Evolutionary conservation across 64 coral and sea anemone species (phyloP).

Genomic region (Catalaphyllia jardinei): DNA sequence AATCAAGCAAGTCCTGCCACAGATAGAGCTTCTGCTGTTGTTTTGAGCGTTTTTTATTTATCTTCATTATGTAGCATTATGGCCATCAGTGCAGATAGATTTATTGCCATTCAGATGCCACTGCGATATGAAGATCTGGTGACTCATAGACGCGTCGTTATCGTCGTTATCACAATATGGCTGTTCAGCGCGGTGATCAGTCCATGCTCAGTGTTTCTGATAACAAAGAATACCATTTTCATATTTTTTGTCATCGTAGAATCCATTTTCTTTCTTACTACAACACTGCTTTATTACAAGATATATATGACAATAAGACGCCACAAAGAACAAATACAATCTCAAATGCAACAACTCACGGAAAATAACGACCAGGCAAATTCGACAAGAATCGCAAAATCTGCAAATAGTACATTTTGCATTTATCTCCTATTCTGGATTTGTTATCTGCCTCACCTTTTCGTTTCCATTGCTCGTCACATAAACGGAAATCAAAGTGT

Average conservation of each 20-base stretch:
- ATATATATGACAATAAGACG: constrained; percentile 17
- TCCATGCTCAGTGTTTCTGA: background rate
- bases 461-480: background rate
- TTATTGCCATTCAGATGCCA: constrained; percentile 4
- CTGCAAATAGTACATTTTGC: background rate
- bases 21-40: background rate
- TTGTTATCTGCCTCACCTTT: constrained; percentile 9
- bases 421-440: background rate
- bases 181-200: background rate
- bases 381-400: background rate
- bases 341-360: background rate
- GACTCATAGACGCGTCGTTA: background rate
- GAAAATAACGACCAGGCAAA: background rate
- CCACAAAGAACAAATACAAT: background rate
- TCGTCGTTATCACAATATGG: background rate
- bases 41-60: background rate
- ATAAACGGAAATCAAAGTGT: background rate
- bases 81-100: constrained; percentile 13
- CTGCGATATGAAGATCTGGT: background rate
- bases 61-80: background rate
- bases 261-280: background rate
- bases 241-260: background rate
- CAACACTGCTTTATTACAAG: background rate
- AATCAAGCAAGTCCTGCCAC: background rate
- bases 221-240: background rate